phyloP scores from a whole-genome alignment of 2,113 vertebrate genomes.

The Phalacrocorax brasilianus region DNA sequence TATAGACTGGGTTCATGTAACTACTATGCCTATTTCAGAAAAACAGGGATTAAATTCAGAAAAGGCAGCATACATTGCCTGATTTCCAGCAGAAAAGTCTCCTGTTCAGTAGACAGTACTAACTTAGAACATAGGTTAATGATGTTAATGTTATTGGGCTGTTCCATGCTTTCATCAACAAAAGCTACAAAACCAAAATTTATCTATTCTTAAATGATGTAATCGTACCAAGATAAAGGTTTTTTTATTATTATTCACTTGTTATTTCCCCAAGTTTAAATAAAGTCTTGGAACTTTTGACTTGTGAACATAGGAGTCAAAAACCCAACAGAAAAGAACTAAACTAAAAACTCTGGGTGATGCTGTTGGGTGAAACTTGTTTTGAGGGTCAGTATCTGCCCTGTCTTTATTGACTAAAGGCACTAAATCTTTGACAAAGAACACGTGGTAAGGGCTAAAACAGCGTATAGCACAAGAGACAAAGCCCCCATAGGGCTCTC shows the following conservation, averaged over 20 bases:
- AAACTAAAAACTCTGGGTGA: not conserved
- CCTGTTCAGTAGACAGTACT: not conserved
- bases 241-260: not conserved
- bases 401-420: not conserved
- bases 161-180: not conserved
- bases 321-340: not conserved
- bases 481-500: not conserved
- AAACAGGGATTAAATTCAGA: not conserved
- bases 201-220: not conserved
- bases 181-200: not conserved
- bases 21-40: not conserved
- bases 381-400: not conserved
- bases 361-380: not conserved
- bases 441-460: not conserved
- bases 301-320: fast-evolving
- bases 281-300: not conserved
- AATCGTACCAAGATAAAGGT: not conserved
- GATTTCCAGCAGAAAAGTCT: not conserved
- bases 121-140: not conserved
- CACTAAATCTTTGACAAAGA: not conserved
- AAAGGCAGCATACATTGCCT: no score
- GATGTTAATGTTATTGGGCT: no score
- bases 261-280: not conserved
- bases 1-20: not conserved
- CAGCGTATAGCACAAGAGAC: not conserved